A percentile compares a stretch with the other conserved stretches of the same genome.
Evolutionary conservation across 1,140 invertebrate species (phyloP).

Genomic region (Drosophila insularis): DNA sequence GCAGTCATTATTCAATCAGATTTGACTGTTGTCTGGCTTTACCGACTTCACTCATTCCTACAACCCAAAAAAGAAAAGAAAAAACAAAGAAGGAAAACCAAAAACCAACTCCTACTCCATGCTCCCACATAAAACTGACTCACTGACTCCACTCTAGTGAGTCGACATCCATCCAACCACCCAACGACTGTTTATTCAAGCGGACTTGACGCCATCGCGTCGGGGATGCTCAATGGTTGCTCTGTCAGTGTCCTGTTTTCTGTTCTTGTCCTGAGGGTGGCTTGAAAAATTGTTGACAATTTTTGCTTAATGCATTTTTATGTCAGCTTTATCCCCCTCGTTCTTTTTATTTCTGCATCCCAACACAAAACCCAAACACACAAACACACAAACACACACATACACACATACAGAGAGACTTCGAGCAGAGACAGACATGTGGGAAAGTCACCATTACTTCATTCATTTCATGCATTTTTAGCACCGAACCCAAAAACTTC

Average conservation of each 20-base stretch:
- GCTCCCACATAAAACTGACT: conserved; percentile 21
- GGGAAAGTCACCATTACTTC: conserved; percentile 23
- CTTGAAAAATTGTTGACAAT: conserved; percentile 77
- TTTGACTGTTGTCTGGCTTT: conserved; percentile 47
- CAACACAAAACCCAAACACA: conserved; percentile 26
- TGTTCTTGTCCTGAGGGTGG: conserved; percentile 31
- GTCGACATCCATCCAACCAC: background rate
- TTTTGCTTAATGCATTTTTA: conserved; percentile 79
- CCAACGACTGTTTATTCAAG: conserved; percentile 57
- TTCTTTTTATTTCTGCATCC: conserved; percentile 45
- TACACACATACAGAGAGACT: conserved; percentile 11
- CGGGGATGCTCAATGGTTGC: conserved; percentile 48
- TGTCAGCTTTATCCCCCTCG: conserved; percentile 64
- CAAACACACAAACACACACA: conserved; percentile 30
- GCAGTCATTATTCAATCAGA: conserved; percentile 73
- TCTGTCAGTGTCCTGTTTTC: conserved; percentile 13
- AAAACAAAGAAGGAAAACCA: too few relatives aligned
- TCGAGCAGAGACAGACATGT: conserved; percentile 45
- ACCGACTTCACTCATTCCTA: conserved; percentile 35
- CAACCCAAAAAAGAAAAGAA: background rate
- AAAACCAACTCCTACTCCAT: background rate
- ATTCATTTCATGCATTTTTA: conserved; percentile 66
- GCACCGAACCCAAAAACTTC: conserved; percentile 42
- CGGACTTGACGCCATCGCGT: conserved; percentile 72
- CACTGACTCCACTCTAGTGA: conserved; percentile 14